Evolutionary conservation across 1,140 invertebrate species (phyloP).

Genomic region (Chymomyza costata): DNA sequence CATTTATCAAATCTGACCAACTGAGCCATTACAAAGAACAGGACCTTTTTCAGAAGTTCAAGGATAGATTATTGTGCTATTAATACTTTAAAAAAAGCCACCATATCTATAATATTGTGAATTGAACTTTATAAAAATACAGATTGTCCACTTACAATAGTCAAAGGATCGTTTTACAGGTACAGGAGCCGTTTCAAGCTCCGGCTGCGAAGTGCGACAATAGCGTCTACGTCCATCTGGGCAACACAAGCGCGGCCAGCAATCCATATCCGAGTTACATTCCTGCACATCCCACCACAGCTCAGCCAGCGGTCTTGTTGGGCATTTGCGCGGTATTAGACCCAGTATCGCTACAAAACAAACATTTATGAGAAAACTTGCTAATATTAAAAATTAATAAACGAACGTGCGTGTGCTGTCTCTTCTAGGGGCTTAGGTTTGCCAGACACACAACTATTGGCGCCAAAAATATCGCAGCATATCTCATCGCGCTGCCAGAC

Average conservation of each 20-base stretch:
- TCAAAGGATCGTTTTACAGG: constrained; percentile 75
- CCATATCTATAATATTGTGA: no score
- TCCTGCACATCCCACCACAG: constrained; percentile 80
- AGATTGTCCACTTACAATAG: constrained; percentile 75
- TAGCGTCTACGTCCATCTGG: constrained; percentile 80
- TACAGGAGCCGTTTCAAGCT: constrained; percentile 79
- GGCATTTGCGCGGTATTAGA: constrained; percentile 81
- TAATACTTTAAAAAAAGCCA: no score
- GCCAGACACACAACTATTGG: constrained; percentile 78
- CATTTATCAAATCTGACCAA: no score
- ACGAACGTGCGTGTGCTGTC: constrained; percentile 78
- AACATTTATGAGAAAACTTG: neutral
- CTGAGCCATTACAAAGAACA: no score
- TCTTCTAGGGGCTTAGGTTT: constrained; percentile 77
- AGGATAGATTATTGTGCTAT: no score
- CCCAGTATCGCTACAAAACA: constrained; percentile 79
- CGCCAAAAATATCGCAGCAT: constrained; percentile 76
- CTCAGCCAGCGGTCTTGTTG: constrained; percentile 80
- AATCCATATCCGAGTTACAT: constrained; percentile 81
- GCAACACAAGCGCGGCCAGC: constrained; percentile 83
- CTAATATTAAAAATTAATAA: constrained; percentile 1
- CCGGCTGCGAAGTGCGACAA: constrained; percentile 81
- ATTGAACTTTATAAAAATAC: no score
- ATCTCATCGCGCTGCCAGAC: constrained; percentile 76
- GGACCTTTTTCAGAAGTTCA: no score